Conservation (phyloP, 2,888 invertebrate species). For the Eurytoma adleriae region DNA sequence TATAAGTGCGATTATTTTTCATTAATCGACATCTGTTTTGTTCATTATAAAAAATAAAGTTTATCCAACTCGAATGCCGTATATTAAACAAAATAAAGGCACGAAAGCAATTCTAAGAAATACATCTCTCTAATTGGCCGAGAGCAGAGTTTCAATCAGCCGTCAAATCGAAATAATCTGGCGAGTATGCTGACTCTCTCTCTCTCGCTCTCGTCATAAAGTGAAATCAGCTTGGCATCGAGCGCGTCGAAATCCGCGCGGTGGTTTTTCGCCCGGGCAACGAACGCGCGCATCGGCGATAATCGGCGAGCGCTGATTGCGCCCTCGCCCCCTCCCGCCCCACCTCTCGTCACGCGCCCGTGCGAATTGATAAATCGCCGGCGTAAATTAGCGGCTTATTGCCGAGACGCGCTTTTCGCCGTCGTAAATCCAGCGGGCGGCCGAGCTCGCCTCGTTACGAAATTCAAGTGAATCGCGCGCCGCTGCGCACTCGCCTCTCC, state of each 20-base stretch:
- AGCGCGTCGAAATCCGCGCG: conserved; percentile 17
- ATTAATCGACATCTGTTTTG: too few relatives aligned
- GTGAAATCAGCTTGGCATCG: background rate
- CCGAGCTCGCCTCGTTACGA: conserved; percentile 46
- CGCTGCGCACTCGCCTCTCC: background rate
- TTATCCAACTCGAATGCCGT: too few relatives aligned
- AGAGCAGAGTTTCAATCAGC: too few relatives aligned
- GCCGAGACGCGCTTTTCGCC: conserved; percentile 61
- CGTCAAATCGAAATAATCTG: too few relatives aligned
- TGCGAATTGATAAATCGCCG: conserved; percentile 64
- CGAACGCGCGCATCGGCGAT: conserved; percentile 8
- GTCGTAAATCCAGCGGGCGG: conserved; percentile 43
- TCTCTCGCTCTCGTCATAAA: too few relatives aligned
- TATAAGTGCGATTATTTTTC: too few relatives aligned
- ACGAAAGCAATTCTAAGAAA: too few relatives aligned
- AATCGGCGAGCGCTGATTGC: conserved; percentile 34
- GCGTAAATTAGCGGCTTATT: conserved; percentile 64
- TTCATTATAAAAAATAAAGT: too few relatives aligned
- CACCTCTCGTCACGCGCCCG: conserved; percentile 6
- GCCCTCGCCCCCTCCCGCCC: background rate
- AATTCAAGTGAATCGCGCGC: conserved; percentile 45
- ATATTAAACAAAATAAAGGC: too few relatives aligned
- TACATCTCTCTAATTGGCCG: too few relatives aligned
- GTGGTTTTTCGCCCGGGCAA: conserved; percentile 24
- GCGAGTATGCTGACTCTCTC: too few relatives aligned